Evolutionary conservation across 2,113 vertebrate genomes (phyloP), one percentile per base, ranked within the genome.

Genomic region (Notarius quadriscutis): DNA sequence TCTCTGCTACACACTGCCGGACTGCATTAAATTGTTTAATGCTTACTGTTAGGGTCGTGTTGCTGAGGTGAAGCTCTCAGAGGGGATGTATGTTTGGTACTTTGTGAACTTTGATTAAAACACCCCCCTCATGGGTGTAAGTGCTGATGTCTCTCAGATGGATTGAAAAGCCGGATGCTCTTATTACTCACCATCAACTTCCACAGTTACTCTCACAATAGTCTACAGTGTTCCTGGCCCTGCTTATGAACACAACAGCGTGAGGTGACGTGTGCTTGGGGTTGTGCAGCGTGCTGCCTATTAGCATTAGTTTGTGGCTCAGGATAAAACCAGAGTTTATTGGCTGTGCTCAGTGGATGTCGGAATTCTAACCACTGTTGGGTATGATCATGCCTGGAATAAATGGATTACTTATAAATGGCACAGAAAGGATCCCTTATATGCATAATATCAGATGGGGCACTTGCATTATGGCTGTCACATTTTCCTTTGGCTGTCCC

Each of bases 81-180:
- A 91, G 92, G 94, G 92, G 91, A 92, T 89, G 90, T 82, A 88
- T 57, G 84, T 67, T 63, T n/a, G 60, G 34, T 50, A 69, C 94
- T 93, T 93, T 91, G 91, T 91, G 62, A 92, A 91, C 79, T 88
- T 94, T 95, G 92, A 95, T 95, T 95, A 95, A 95, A 95, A 93
- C 90, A 88, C 89, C 93, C 91, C 67, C 88, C 90, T 91, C 91
- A 83, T 92, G 93, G 90, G 91, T 87, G 90, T 87, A 88, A 91
- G 90, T 86, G 88, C 86, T 91, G 90, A 89, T 92, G 84, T 88
- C 91, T 94, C 86, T 90, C 90, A 50, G 92, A 90, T 92, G 84
- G 88, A 87, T 87, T 81, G 88, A 89, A 91, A 89, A 89, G 91
- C 91, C 69, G 92, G 91, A 92, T 91, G 89, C 90, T 93, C 93